Percentiles rank a stretch among this genome's conserved stretches.
These are phyloP conservation scores for Zosterops pallidus DNA, from an alignment of 2,113 vertebrate genomes.

Conservation along the genomic window DNA sequence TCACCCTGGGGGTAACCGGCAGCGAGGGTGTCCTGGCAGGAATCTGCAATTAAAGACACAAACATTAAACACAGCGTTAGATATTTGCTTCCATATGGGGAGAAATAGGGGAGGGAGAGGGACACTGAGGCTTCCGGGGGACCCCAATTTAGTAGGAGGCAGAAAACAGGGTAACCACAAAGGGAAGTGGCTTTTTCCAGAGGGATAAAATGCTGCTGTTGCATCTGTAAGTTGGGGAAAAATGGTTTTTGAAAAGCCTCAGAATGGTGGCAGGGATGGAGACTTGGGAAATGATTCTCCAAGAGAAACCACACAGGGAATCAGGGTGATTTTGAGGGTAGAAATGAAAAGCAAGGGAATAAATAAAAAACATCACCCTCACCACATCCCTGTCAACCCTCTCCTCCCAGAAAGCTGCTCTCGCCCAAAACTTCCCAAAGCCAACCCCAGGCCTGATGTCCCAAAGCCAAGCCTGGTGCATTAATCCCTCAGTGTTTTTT, in stretches of 20 bases:
- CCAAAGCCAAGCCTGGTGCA: slow-evolving; percentile 28
- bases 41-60: slow-evolving; percentile 75
- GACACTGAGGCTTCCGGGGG: not conserved
- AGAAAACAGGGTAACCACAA: not conserved
- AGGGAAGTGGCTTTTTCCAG: not conserved
- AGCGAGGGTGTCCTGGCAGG: slow-evolving; percentile 73
- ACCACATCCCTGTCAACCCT: not conserved
- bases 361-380: not conserved
- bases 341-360: not conserved
- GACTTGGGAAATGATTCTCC: not conserved
- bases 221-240: not conserved
- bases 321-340: not conserved
- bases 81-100: not conserved
- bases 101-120: not conserved
- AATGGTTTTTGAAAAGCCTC: not conserved
- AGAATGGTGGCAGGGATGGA: not conserved
- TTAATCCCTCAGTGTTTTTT: not conserved
- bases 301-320: not conserved
- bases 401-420: not conserved
- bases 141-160: rapidly evolving
- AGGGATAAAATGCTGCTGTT: not conserved
- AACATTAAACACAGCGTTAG: slow-evolving; percentile 31
- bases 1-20: slow-evolving; percentile 75
- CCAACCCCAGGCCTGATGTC: not conserved
- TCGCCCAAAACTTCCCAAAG: not conserved